These are phyloP conservation scores for Thaumetopoea pityocampa DNA, from an alignment of 1,140 invertebrate genomes.

Conservation along the genomic window DNA sequence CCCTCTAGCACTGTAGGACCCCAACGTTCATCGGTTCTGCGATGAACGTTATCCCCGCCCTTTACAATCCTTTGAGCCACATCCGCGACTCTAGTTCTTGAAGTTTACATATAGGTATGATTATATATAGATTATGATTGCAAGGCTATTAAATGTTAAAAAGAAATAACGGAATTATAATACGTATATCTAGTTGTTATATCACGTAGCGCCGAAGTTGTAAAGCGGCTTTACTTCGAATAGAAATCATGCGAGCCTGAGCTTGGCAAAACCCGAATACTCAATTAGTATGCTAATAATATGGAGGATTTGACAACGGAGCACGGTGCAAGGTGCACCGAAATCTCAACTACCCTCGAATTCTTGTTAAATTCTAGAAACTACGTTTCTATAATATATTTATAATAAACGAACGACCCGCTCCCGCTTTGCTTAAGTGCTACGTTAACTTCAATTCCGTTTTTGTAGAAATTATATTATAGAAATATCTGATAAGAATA, in stretches of 20 bases:
- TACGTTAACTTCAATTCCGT: too few species aligned
- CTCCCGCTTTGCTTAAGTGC: too few species aligned
- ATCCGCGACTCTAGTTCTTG: too few species aligned
- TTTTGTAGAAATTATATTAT: too few species aligned
- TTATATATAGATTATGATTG: neutral
- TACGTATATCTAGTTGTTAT: slow-evolving; percentile 5
- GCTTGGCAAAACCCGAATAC: slow-evolving; percentile 34
- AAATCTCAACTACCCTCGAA: slow-evolving; percentile 12
- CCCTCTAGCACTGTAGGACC: too few species aligned
- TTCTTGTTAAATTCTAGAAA: slow-evolving; percentile 13
- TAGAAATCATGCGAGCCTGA: slow-evolving; percentile 29
- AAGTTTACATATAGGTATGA: too few species aligned
- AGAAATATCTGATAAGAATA: too few species aligned
- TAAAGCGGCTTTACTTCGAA: slow-evolving; percentile 52
- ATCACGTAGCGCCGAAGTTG: slow-evolving; percentile 14
- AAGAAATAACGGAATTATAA: slow-evolving; percentile 3
- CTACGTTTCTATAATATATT: too few species aligned
- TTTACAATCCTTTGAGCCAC: too few species aligned
- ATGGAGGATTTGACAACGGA: slow-evolving; percentile 33
- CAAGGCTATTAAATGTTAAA: neutral
- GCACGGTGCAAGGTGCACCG: slow-evolving; percentile 34
- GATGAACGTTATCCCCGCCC: too few species aligned
- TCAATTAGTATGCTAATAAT: slow-evolving; percentile 72
- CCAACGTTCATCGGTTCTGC: too few species aligned
- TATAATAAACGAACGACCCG: too few species aligned